Conservation (phyloP, 2,113 vertebrate genomes). For the Oriolus oriolus region DNA sequence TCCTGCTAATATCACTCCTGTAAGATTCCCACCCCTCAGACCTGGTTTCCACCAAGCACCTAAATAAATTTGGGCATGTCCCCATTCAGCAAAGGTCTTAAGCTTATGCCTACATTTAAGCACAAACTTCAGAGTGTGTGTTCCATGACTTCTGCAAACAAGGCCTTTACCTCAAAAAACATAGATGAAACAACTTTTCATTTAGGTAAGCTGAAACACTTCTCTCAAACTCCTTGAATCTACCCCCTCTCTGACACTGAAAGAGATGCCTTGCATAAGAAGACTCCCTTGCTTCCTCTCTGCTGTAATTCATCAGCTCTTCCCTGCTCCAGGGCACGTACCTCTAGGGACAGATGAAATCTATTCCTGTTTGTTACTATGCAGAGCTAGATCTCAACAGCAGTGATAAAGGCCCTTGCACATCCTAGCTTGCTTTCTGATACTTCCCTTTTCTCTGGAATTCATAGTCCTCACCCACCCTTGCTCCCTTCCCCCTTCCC, state of each 20-base stretch:
- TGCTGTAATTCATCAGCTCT: conserved; percentile 25
- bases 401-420: conserved; percentile 34
- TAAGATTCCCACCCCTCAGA: not conserved
- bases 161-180: not conserved
- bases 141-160: not conserved
- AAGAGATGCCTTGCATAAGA: conserved; percentile 22
- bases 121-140: not conserved
- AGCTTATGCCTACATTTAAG: not conserved
- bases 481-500: conserved; percentile 23
- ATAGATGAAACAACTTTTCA: not conserved
- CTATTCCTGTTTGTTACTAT: conserved; percentile 31
- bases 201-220: not conserved
- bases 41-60: not conserved
- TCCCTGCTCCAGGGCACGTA: conserved; percentile 51
- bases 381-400: conserved; percentile 29
- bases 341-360: conserved; percentile 58
- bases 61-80: not conserved
- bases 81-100: not conserved
- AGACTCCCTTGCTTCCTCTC: conserved; percentile 6
- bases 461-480: not conserved
- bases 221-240: not conserved
- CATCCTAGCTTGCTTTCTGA: conserved; percentile 52
- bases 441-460: conserved; percentile 66
- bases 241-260: not conserved
- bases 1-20: not conserved